Evolutionary conservation across 2,797 vertebrate genomes (phyloP).

Genomic region (Apodemus agrarius): DNA sequence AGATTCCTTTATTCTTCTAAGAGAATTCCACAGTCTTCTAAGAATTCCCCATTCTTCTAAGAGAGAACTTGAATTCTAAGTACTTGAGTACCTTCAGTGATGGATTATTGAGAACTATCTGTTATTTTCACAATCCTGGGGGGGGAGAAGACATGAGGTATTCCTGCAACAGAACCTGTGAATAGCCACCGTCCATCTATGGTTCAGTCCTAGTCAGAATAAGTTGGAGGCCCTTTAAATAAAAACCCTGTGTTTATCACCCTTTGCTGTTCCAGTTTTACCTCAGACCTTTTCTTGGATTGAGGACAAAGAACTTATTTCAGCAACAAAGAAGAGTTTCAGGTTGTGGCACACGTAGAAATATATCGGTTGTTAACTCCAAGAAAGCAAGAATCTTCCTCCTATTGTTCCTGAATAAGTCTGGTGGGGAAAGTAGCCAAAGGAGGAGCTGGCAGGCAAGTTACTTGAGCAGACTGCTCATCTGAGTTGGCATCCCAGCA

Average conservation of each 20-base stretch:
- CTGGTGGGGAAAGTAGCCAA: not conserved
- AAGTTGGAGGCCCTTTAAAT: constrained; percentile 17
- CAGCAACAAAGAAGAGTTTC: not conserved
- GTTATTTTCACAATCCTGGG: not conserved
- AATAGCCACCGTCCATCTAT: not conserved
- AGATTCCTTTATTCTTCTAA: constrained; percentile 19
- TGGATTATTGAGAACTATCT: not conserved
- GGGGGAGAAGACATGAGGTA: not conserved
- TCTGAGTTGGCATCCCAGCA: not conserved
- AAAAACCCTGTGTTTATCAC: constrained; percentile 25
- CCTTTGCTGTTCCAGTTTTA: not conserved
- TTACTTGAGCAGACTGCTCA: not conserved
- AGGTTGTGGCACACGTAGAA: not conserved
- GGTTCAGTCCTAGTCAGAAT: not conserved
- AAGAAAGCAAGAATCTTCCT: not conserved
- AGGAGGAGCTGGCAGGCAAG: not conserved
- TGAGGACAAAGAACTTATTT: constrained; percentile 29
- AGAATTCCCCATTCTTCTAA: constrained; percentile 16
- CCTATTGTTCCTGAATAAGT: not conserved
- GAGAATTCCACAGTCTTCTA: not conserved
- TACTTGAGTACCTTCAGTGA: not conserved
- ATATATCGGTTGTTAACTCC: not conserved
- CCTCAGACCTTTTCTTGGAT: constrained; percentile 20
- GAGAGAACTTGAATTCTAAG: not conserved
- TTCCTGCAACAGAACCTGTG: not conserved